Evolutionary conservation across 2,888 invertebrate species (phyloP), one percentile per base, ranked within the genome.

Genomic region (Spisula subtruncata): DNA sequence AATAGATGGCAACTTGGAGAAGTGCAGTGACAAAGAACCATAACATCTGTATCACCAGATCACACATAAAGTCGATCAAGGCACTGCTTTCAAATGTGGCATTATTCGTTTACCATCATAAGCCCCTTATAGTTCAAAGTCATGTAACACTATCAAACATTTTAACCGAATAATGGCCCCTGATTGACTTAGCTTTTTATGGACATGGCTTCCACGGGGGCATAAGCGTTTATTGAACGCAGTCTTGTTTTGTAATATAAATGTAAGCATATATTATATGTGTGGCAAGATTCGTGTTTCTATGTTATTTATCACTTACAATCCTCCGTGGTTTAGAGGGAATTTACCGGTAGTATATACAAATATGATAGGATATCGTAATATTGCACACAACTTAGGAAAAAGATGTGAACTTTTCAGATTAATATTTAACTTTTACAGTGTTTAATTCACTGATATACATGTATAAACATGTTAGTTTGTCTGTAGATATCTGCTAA

Each of bases 381-480:
- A 46, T 41, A 66, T 66, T 83, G 83, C 83, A 83, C 83, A 41
- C 32, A 10, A 32, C 25, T 56, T 20, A 66, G 83, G 83, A 46
- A 83, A 83, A 83, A 83, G 83, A 83, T 83, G 83, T 66, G 83
- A 83, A 56, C 20, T 83, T 54, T n/a, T 29, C 25, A 54, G 81
- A 12, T 46, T 25, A 6, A 66, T 66, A n/a, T 0, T 6, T 66
- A 25, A 66, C 6, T 25, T n/a, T 25, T 25, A 41, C 41, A 41
- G n/a, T n/a, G n/a, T n/a, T n/a, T n/a, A n/a, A n/a, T n/a, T n/a
- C 25, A 66, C 25, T 66, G 60, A 6, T 66, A 12, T 10, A 4
- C 4, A n/a, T 66, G 60, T 25, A n/a, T 66, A n/a, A 6, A 66
- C 10, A 66, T 66, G 25, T 66, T 66, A 25, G 60, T 25, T n/a